phyloP scores from a whole-genome alignment of 2,888 invertebrate genomes.

The Sicus ferrugineus region DNA sequence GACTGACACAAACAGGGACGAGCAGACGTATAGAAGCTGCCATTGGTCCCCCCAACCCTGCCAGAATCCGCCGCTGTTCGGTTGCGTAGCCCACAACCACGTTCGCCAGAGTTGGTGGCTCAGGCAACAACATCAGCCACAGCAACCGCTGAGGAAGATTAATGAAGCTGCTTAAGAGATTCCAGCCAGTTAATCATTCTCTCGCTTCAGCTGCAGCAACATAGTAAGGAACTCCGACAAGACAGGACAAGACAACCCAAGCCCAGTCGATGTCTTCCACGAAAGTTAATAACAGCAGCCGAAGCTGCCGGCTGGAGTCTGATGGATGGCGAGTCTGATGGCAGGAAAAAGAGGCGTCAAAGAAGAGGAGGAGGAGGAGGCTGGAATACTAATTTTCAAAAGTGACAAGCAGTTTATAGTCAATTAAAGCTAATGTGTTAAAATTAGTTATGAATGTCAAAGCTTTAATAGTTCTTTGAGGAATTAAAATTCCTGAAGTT shows the following conservation, averaged over 20 bases:
- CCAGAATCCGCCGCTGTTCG: no score
- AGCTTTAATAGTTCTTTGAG: not conserved
- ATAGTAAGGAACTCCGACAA: not conserved
- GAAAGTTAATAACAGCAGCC: constrained; percentile 16
- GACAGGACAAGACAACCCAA: constrained; percentile 5
- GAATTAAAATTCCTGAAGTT: no score
- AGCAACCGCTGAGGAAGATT: constrained; percentile 49
- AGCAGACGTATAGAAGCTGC: not conserved
- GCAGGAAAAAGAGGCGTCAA: no score
- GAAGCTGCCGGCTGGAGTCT: constrained; percentile 1
- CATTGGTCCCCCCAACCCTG: not conserved
- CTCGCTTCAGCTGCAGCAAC: constrained; percentile 38
- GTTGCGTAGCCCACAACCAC: not conserved
- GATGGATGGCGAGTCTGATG: no score
- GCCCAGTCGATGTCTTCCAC: constrained; percentile 11
- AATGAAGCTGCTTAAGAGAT: constrained; percentile 62
- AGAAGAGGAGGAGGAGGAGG: no score
- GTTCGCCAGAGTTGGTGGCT: not conserved
- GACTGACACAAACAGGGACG: not conserved
- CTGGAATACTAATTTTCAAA: not conserved
- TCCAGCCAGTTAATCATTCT: constrained; percentile 60
- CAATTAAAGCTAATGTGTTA: constrained; percentile 26
- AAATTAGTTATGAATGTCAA: constrained; percentile 25
- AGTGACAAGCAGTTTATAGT: constrained; percentile 17
- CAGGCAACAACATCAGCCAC: not conserved